phyloP scores from a whole-genome alignment of 2,888 invertebrate species.

The Pomacea canaliculata region DNA sequence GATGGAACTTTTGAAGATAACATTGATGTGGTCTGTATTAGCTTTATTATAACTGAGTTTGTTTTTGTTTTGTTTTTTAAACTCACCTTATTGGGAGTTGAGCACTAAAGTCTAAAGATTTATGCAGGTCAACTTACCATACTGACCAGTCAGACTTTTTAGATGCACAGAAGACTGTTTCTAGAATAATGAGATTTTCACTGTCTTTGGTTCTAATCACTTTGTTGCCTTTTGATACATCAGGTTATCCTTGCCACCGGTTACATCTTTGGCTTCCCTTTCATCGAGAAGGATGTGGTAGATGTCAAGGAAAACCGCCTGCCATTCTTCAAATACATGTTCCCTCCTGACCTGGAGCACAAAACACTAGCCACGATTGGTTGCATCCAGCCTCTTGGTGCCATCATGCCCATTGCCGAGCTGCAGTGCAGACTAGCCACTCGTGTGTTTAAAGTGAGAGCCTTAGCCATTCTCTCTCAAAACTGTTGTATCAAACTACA shows the following conservation, averaged over 20 bases:
- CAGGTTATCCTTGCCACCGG: constrained; percentile 64
- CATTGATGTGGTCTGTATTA: constrained; percentile 59
- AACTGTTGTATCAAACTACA: no score
- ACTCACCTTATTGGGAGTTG: no score
- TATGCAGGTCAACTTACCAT: no score
- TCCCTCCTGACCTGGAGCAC: constrained; percentile 65
- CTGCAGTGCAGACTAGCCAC: constrained; percentile 71
- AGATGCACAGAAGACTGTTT: no score
- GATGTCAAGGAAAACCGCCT: constrained; percentile 62
- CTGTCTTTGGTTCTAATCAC: neutral
- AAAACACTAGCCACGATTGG: constrained; percentile 71
- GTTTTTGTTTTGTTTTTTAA: neutral
- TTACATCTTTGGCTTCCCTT: constrained; percentile 70
- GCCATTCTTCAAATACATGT: constrained; percentile 69
- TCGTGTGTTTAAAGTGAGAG: constrained; percentile 63
- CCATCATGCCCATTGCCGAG: constrained; percentile 71
- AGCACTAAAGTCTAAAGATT: no score
- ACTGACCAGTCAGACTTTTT: no score
- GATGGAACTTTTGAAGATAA: constrained; percentile 61
- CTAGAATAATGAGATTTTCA: no score
- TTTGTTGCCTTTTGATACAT: neutral
- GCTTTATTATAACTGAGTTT: neutral
- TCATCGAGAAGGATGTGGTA: constrained; percentile 60
- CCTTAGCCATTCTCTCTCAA: no score
- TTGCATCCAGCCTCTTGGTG: constrained; percentile 70